A percentile compares a stretch with the other conserved stretches of the same genome.
These are phyloP conservation scores for Phaonia tiefii DNA, from an alignment of 2,888 invertebrate genomes.

Conservation along the genomic window DNA sequence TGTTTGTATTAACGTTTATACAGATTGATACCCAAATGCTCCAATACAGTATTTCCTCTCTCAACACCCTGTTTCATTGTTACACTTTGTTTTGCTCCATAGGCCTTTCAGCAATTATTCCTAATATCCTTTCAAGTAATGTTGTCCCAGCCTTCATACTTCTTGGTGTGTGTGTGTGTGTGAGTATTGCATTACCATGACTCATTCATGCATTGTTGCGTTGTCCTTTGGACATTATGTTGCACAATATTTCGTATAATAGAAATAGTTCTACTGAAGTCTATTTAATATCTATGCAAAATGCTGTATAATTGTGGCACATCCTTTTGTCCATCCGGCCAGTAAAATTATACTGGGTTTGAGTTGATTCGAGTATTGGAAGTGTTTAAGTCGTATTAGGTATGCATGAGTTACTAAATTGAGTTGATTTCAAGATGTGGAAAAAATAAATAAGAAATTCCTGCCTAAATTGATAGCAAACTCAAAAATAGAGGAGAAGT, in stretches of 20 bases:
- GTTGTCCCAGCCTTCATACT: slow-evolving; percentile 3
- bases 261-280: slow-evolving; percentile 58
- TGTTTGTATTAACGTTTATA: too few relatives aligned
- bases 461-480: slow-evolving; percentile 52
- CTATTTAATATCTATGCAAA: slow-evolving; percentile 58
- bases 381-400: slow-evolving; percentile 72
- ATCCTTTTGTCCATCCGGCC: slow-evolving; percentile 9
- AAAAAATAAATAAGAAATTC: slow-evolving; percentile 58
- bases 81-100: background rate
- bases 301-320: slow-evolving; percentile 44
- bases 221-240: slow-evolving; percentile 18
- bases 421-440: slow-evolving; percentile 76
- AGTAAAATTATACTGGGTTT: background rate
- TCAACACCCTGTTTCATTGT: slow-evolving; percentile 7
- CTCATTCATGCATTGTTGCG: slow-evolving; percentile 21
- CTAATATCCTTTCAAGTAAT: slow-evolving; percentile 57
- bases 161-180: slow-evolving; percentile 44
- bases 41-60: too few relatives aligned
- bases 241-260: slow-evolving; percentile 40
- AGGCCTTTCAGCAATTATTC: slow-evolving; percentile 47
- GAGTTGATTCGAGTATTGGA: slow-evolving; percentile 24
- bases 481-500: slow-evolving; percentile 7
- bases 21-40: too few relatives aligned
- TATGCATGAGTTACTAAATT: slow-evolving; percentile 79
- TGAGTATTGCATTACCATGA: slow-evolving; percentile 54